Base-by-base conservation (phyloP, 2,113 vertebrate genomes). In the Fregata magnificens region DNA sequence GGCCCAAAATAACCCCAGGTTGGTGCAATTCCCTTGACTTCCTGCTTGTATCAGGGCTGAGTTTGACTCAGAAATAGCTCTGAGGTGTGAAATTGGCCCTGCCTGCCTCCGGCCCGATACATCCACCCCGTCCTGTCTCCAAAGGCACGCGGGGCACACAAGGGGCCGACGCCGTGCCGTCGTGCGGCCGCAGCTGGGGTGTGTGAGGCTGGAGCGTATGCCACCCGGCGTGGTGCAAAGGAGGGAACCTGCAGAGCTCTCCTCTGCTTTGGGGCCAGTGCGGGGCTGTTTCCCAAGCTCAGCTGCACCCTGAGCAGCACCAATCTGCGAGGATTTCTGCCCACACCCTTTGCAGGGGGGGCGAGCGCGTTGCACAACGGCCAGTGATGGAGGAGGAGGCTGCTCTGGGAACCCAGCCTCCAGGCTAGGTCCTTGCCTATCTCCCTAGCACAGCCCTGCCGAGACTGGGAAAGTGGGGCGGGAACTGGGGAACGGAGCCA, bases 131-230 rank as follows among this genome's bases (percentile, higher is more conserved):
- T 77, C 58, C 72, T 31, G 2, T 28, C 40, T 38, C 66, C 5
- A 3, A 31, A 28, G 72, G 47, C 52, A 26, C 2, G 0, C 1
- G 14, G 17, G 17, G 6, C 1, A 2, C 2, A 18, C 1, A 4
- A 49, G 67, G 31, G 36, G 29, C 17, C 6, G 3, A 31, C 0
- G 4, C 36, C 0, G 4, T 32, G 28, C 32, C 1, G 0, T 15
- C 1, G 1, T 1, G 32, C 2, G 9, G 66, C 72, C 1, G 3
- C 5, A 1, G 42, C 38, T 2, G 3, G 32, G 38, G 10, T 3
- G 7, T 1, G 7, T 3, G 29, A 20, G 24, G 21, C 31, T n/a
- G 81, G 32, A 32, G 47, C 36, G 2, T 32, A 42, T 28, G 76
- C 49, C 4, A 5, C 21, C 9, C 3, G 1, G 61, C 4, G 2